Evolutionary conservation across 1,140 invertebrate genomes (phyloP).

Genomic region (Hycleus phaleratus): DNA sequence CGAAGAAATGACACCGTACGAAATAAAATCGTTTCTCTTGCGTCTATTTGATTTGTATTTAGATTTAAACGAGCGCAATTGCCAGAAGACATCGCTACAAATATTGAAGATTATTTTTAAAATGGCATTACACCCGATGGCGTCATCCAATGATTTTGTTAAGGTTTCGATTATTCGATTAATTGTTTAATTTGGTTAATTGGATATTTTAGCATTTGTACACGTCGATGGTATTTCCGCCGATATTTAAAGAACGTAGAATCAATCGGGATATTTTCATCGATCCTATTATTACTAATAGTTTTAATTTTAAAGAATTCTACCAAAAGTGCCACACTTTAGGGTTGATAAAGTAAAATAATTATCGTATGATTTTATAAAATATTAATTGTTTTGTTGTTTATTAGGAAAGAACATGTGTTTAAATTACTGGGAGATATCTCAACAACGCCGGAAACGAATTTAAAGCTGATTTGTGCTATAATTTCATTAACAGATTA

Average conservation of each 20-base stretch:
- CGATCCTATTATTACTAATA: constrained; percentile 1
- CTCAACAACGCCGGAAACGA: background rate
- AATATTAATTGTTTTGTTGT: background rate
- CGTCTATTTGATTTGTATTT: constrained; percentile 3
- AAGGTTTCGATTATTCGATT: background rate
- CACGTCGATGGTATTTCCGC: constrained; percentile 4
- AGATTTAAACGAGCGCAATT: background rate
- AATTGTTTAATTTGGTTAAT: background rate
- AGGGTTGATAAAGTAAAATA: constrained; percentile 3
- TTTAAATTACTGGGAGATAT: background rate
- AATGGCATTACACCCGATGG: constrained; percentile 9
- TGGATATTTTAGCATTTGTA: constrained; percentile 1
- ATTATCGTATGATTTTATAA: background rate
- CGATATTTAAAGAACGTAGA: background rate
- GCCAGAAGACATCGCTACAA: background rate
- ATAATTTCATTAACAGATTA: background rate
- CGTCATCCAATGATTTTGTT: constrained; percentile 7
- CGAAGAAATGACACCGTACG: background rate
- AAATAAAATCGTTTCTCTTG: constrained; percentile 1
- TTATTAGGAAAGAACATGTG: constrained; percentile 1
- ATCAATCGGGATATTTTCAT: background rate
- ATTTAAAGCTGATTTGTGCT: constrained; percentile 3
- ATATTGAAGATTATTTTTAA: constrained; percentile 7
- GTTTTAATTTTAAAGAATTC: constrained; percentile 6
- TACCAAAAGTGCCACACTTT: constrained; percentile 11